Base-by-base conservation (phyloP, 2,797 vertebrate genomes). In the Sternotherus odoratus region DNA sequence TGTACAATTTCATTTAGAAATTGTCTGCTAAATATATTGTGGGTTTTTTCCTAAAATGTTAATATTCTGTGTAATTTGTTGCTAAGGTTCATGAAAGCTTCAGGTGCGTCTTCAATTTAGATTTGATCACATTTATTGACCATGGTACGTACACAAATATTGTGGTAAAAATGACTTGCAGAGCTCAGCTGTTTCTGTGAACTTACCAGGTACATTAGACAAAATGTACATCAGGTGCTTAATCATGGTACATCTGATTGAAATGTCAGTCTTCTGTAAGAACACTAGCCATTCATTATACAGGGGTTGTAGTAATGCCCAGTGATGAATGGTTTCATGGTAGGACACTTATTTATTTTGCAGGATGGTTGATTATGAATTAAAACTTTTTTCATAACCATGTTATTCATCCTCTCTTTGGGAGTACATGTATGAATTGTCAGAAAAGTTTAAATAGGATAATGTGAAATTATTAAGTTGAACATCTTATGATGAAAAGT, bases 171-270 rank as follows among this genome's bases (percentile, higher is more conserved):
- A 39, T 8, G 30, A 24, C 63, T 12, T 24, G 5, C 77, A 85
- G 43, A 36, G 10, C 75, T 84, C 90, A 79, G 24, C 57, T 93
- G 50, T 81, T 92, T 94, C 87, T 84, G 80, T 89, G 77, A 66
- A 74, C 83, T 84, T n/a, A 84, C 16, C 33, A 85, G 46, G 74
- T 80, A 28, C 17, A 80, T 48, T 92, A 75, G 83, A 83, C 28
- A 77, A 91, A 95, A 82, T 74, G 7, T 36, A 16, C 15, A 49
- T 92, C 9, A 28, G 79, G 26, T n/a, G 69, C 46, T 94, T 86
- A 12, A n/a, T 83, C 49, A 2, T 33, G 30, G 19, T 66, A 66
- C n/a, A 63, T 46, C 66, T 89, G 66, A 86, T 91, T 89, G 79
- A 88, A 91, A 92, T 83, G 49, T 80, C 17, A 16, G 4, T 5